phyloP scores from a whole-genome alignment of 2,888 invertebrate species.

The Ochropleura plecta region DNA sequence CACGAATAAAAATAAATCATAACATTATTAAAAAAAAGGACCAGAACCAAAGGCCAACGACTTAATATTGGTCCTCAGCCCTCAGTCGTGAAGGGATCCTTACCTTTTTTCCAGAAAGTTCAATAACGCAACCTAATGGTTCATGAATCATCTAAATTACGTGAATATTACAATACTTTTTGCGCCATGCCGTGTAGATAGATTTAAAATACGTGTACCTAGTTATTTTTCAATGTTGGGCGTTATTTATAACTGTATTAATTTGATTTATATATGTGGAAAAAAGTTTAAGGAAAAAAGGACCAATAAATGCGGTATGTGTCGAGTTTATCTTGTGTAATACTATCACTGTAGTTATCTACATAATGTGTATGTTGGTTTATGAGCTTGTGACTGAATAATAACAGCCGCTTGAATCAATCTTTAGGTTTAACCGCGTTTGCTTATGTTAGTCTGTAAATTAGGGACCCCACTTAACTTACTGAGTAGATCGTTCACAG shows the following conservation, averaged over 20 bases:
- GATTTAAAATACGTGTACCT: conserved; percentile 74
- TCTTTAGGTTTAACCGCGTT: no score
- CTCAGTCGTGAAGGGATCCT: conserved; percentile 55
- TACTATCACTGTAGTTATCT: background rate
- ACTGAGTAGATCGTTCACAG: no score
- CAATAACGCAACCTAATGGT: conserved; percentile 81
- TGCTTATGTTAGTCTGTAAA: no score
- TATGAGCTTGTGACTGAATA: no score
- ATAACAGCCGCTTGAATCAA: no score
- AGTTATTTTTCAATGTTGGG: conserved; percentile 61
- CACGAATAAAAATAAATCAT: conserved; percentile 24
- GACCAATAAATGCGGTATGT: conserved; percentile 17
- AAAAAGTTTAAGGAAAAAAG: conserved; percentile 36
- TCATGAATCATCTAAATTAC: conserved; percentile 82
- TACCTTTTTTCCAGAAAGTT: conserved; percentile 74
- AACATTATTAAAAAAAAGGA: conserved; percentile 37
- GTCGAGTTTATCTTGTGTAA: conserved; percentile 10
- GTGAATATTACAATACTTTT: conserved; percentile 80
- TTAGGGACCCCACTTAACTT: no score
- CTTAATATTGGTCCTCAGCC: conserved; percentile 62
- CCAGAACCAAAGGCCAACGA: conserved; percentile 47
- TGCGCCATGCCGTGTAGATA: conserved; percentile 71
- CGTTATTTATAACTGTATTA: conserved; percentile 58
- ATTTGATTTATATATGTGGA: conserved; percentile 55
- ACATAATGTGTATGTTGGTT: background rate